phyloP scores from a whole-genome alignment of 2,797 vertebrate genomes.

The Gallinago solitaria region DNA sequence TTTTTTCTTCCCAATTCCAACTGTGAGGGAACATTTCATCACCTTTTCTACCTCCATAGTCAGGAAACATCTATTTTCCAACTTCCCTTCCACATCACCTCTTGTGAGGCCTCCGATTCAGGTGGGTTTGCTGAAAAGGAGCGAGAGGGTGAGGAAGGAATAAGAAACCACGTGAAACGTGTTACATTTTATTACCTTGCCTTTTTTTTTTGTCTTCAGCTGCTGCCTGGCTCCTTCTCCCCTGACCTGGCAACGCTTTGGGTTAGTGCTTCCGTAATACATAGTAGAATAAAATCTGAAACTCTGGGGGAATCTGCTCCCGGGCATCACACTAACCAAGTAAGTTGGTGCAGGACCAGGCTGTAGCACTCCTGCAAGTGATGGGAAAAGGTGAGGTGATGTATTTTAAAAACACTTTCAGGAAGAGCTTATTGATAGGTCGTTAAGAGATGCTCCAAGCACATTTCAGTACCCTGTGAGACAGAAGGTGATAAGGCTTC shows the following conservation, averaged over 20 bases:
- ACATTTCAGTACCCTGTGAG: rapidly evolving
- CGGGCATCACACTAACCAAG: neutral
- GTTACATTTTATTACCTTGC: neutral
- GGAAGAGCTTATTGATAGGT: neutral
- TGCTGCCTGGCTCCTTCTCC: neutral
- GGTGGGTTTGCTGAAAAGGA: neutral
- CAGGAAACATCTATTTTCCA: neutral
- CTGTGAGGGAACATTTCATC: rapidly evolving
- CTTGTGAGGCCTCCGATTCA: neutral
- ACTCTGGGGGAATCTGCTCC: neutral
- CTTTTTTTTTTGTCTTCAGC: neutral
- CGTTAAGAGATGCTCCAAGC: neutral
- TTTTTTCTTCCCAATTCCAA: too few species aligned
- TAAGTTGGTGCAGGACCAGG: neutral
- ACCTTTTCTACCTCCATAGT: neutral
- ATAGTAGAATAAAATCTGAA: neutral
- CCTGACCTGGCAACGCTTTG: neutral
- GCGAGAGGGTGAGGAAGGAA: neutral
- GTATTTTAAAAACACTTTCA: neutral
- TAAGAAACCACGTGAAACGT: neutral
- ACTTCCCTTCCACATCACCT: neutral
- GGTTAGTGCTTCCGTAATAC: neutral
- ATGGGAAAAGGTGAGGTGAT: neutral
- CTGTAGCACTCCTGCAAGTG: neutral
- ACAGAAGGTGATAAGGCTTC: neutral